Conservation (phyloP, 2,888 invertebrate genomes). For the Noctua comes region DNA sequence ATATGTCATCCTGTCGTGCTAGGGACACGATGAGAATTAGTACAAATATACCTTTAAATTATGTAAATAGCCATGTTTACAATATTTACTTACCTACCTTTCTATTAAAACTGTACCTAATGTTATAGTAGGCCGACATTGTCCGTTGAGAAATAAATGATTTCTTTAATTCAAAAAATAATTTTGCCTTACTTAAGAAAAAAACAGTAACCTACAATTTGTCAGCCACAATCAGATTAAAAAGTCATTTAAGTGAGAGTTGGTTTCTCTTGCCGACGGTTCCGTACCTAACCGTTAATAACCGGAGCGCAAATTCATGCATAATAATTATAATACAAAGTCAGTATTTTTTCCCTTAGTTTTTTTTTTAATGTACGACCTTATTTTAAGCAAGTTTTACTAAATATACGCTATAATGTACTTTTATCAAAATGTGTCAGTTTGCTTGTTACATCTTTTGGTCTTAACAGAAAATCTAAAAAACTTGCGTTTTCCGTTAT, state of each 20-base stretch:
- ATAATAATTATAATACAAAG: background rate
- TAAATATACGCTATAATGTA: too few species aligned
- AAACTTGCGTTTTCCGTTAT: background rate
- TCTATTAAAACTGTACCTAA: background rate
- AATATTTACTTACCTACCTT: background rate
- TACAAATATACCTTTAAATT: background rate
- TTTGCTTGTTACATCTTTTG: background rate
- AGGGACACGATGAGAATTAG: too few species aligned
- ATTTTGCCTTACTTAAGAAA: background rate
- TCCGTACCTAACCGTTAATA: background rate
- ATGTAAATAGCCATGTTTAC: background rate
- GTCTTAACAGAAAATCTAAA: background rate
- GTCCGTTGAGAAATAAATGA: background rate
- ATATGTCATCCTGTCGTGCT: background rate
- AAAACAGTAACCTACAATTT: slow-evolving; percentile 4
- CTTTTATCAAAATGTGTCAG: background rate
- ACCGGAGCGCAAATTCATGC: background rate
- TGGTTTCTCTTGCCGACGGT: background rate
- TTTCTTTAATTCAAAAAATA: slow-evolving; percentile 19
- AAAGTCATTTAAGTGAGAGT: slow-evolving; percentile 3
- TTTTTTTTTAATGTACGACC: background rate
- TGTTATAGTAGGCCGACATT: background rate
- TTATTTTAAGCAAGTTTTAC: too few species aligned
- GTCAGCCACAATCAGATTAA: slow-evolving; percentile 18
- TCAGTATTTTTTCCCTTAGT: background rate